Conservation (phyloP, 2,113 vertebrate genomes). For the Pardalotus punctatus region DNA sequence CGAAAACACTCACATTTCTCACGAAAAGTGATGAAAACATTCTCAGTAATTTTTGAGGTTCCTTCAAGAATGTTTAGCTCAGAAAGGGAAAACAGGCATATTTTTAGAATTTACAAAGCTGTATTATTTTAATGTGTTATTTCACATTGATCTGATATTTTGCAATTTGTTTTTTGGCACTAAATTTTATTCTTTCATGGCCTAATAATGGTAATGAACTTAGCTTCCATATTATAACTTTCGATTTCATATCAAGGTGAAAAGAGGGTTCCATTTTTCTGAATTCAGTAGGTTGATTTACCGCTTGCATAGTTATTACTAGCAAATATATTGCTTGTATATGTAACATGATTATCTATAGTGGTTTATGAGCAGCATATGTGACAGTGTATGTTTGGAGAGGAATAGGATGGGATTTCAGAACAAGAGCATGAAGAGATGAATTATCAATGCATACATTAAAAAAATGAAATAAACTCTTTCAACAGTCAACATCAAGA, state of each 20-base stretch:
- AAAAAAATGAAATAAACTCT: conserved; percentile 67
- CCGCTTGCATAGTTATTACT: background rate
- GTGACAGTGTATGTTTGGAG: background rate
- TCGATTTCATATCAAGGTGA: background rate
- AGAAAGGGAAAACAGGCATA: background rate
- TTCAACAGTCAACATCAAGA: conserved; percentile 72
- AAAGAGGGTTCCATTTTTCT: background rate
- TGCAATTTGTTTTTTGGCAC: background rate
- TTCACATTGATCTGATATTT: background rate
- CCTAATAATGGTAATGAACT: background rate
- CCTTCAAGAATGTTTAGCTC: background rate
- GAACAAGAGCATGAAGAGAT: background rate
- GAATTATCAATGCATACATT: conserved; percentile 21
- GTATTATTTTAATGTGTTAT: background rate
- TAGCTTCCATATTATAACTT: background rate
- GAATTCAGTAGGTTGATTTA: background rate
- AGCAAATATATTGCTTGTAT: background rate
- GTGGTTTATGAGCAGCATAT: background rate
- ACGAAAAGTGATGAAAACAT: background rate
- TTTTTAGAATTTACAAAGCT: background rate
- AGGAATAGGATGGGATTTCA: background rate
- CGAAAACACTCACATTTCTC: background rate
- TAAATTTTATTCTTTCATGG: background rate
- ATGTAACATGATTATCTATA: background rate
- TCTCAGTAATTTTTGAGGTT: background rate